Base-by-base conservation (phyloP, 1,140 invertebrate species). In the Trissolcus basalis region DNA sequence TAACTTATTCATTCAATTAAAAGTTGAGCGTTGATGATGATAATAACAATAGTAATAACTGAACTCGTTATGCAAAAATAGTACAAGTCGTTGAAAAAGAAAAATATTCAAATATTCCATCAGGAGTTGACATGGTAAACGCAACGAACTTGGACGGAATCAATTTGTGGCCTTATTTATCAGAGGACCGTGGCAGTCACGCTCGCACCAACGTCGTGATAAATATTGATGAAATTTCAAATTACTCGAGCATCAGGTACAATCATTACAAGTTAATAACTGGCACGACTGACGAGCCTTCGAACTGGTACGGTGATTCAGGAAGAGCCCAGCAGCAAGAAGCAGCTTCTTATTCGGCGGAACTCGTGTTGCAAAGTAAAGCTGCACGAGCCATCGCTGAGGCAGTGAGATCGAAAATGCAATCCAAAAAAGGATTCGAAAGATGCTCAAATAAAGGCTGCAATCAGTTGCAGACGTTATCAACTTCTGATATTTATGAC, bases 191-290 rank as follows among this genome's bases (percentile, higher is more conserved):
- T 0, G 73, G 82, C 2, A 89, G 90, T 53, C 82, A 10, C 5
- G 15, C 91, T 4, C 81, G 94, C 78, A 89, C 85, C 0, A 91
- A 94, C 69, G 86, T 96, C 6, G 81, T 96, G 0, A 91, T 94
- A 76, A 93, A 93, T 76, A 93, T 96, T 61, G 94, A 96, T 77
- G 91, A 92, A 13, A 83, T 91, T 6, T 87, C 83, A 44, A 87
- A 91, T 41, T 91, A 93, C 56, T 87, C 87, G 3, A 91, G 91
- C 0, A 85, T 95, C 11, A 87, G 93, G 72, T 82, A 88, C 60
- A 92, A 91, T 8, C 88, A 92, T 61, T 96, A 91, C 89, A 96
- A 96, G 84, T 90, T 0, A 89, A 92, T 69, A 77, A 80, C 2
- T 92, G 93, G 90, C 90, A 90, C 76, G 91, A 91, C n/a, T 89